These are phyloP conservation scores for Pharmacophagus antenor DNA, from an alignment of 2,888 invertebrate species.

Conservation along the genomic window DNA sequence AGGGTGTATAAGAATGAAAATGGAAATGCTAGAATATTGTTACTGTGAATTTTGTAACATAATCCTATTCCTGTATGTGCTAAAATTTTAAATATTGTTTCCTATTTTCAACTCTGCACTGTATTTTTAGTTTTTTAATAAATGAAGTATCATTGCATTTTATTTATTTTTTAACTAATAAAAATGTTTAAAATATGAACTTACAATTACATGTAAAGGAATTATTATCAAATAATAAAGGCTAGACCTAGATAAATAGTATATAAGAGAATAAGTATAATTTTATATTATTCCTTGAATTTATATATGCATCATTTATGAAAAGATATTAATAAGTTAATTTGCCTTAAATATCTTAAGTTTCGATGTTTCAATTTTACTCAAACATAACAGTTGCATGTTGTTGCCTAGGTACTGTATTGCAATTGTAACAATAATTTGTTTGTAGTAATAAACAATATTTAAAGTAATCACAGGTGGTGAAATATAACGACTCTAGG, in stretches of 20 bases:
- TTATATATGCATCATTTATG: too few relatives aligned
- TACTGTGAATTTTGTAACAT: background rate
- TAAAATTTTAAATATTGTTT: too few relatives aligned
- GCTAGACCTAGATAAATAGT: too few relatives aligned
- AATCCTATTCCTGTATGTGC: background rate
- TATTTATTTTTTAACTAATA: too few relatives aligned
- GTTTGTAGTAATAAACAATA: conserved; percentile 22
- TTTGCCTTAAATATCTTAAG: background rate
- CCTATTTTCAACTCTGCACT: too few relatives aligned
- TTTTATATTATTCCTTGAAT: too few relatives aligned
- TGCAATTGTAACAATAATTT: conserved; percentile 12
- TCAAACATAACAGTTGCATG: background rate
- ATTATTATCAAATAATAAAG: too few relatives aligned
- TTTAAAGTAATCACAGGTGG: conserved; percentile 17
- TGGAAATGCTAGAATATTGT: background rate
- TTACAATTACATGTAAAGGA: too few relatives aligned
- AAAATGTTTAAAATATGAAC: too few relatives aligned
- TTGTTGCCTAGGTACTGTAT: background rate
- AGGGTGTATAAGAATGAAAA: conserved; percentile 4
- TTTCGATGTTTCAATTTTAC: background rate
- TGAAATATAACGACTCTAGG: conserved; percentile 18
- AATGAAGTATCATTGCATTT: too few relatives aligned
- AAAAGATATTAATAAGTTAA: background rate
- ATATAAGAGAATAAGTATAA: too few relatives aligned
- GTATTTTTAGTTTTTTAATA: too few relatives aligned